These are phyloP conservation scores for Apus apus DNA, from an alignment of 2,113 vertebrate species.

Conservation along the genomic window DNA sequence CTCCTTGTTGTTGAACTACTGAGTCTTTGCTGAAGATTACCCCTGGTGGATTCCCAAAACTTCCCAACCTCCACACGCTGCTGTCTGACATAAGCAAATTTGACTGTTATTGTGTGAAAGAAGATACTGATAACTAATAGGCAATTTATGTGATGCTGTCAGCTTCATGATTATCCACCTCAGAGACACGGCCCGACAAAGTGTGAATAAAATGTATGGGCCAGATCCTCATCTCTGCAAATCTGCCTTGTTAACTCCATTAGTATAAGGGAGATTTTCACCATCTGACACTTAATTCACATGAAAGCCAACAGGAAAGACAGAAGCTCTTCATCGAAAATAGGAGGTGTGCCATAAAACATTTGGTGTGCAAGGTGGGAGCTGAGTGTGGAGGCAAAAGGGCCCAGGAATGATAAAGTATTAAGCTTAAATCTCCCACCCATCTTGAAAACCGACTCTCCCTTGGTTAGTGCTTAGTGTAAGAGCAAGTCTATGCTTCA, in stretches of 20 bases:
- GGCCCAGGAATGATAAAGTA: neutral
- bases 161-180: neutral
- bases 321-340: neutral
- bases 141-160: slow-evolving; percentile 24
- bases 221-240: neutral
- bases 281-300: neutral
- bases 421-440: neutral
- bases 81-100: neutral
- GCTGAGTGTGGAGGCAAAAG: neutral
- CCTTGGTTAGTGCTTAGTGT: neutral
- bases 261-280: neutral
- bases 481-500: neutral
- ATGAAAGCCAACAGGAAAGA: neutral
- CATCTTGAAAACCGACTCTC: neutral
- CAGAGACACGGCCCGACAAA: neutral
- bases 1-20: neutral
- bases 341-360: neutral
- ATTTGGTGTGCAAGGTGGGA: neutral
- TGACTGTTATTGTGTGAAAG: neutral
- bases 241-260: neutral
- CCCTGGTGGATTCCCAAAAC: neutral
- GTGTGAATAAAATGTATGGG: neutral
- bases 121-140: slow-evolving; percentile 5
- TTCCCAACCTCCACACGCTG: accelerated
- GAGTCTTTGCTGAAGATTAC: neutral